Conservation (phyloP, 2,113 vertebrate species). For the Oryzias javanicus region DNA sequence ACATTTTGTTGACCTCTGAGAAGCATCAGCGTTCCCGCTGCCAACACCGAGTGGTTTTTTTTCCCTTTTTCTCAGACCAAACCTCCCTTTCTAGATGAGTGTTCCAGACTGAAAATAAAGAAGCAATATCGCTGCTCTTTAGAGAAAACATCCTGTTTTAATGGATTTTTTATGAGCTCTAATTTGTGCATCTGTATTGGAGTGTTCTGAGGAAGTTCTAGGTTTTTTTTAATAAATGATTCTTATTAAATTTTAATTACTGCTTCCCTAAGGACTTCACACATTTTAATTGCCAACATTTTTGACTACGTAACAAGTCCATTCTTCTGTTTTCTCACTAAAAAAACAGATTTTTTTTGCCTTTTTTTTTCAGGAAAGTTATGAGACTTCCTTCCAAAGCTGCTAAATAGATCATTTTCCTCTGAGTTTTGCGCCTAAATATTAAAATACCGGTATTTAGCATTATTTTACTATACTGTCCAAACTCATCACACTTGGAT, state of each 20-base stretch:
- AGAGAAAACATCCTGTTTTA: constrained; percentile 49
- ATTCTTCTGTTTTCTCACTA: not conserved
- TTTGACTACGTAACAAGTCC: constrained; percentile 39
- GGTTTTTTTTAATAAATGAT: constrained; percentile 45
- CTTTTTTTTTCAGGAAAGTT: too few relatives aligned
- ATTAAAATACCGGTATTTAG: too few relatives aligned
- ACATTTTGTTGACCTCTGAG: constrained; percentile 40
- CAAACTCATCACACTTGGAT: too few relatives aligned
- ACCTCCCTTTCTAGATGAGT: constrained; percentile 22
- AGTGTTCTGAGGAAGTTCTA: constrained; percentile 45
- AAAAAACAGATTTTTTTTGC: too few relatives aligned
- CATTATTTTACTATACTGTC: too few relatives aligned
- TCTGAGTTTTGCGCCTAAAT: not conserved
- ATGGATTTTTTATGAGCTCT: constrained; percentile 58
- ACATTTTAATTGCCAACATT: constrained; percentile 49
- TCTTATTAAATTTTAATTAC: constrained; percentile 58
- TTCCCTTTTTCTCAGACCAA: constrained; percentile 24
- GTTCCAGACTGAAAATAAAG: constrained; percentile 38
- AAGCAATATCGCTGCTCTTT: constrained; percentile 43
- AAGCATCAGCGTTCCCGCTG: constrained; percentile 26
- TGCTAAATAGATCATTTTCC: too few relatives aligned
- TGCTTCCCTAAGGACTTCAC: constrained; percentile 38
- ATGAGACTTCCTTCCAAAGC: too few relatives aligned
- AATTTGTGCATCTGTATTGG: constrained; percentile 49
- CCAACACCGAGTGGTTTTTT: constrained; percentile 1